Percentiles rank a stretch among this genome's conserved stretches.
Conservation (phyloP, 2,113 vertebrate genomes). For the Lethenteron camtschaticum region DNA sequence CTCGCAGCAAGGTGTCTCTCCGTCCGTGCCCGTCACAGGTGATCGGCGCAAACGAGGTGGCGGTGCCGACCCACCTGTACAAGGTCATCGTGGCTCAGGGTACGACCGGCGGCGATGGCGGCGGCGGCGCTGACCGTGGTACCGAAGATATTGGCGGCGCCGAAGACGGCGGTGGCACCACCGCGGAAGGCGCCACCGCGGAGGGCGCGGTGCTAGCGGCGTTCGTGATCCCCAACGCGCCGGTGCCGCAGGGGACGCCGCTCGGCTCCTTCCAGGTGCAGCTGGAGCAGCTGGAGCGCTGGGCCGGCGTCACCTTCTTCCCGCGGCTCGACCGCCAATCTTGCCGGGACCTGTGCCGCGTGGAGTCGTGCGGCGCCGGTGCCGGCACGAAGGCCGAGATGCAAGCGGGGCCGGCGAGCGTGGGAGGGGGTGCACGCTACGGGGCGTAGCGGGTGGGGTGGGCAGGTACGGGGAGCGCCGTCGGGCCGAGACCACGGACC, state of each 20-base stretch:
- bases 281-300: slow-evolving; percentile 35
- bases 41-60: slow-evolving; percentile 39
- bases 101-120: slow-evolving; percentile 11
- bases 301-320: slow-evolving; percentile 41
- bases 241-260: slow-evolving; percentile 34
- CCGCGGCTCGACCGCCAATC: slow-evolving; percentile 22
- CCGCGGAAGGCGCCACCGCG: not conserved
- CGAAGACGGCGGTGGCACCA: too few relatives aligned
- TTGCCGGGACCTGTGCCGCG: not conserved
- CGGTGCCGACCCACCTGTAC: slow-evolving; percentile 50
- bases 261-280: slow-evolving; percentile 38
- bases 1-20: too few relatives aligned
- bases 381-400: too few relatives aligned
- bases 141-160: too few relatives aligned
- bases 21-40: slow-evolving; percentile 20
- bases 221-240: slow-evolving; percentile 42
- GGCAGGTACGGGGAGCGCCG: too few relatives aligned
- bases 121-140: too few relatives aligned
- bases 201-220: slow-evolving; percentile 32
- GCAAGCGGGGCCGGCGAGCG: too few relatives aligned
- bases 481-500: too few relatives aligned
- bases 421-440: too few relatives aligned
- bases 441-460: too few relatives aligned
- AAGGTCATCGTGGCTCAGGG: slow-evolving; percentile 40
- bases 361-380: not conserved